Percentiles rank a stretch among this genome's conserved stretches.
Evolutionary conservation across 2,113 vertebrate species (phyloP).

Genomic region (Copsychus sechellarum): DNA sequence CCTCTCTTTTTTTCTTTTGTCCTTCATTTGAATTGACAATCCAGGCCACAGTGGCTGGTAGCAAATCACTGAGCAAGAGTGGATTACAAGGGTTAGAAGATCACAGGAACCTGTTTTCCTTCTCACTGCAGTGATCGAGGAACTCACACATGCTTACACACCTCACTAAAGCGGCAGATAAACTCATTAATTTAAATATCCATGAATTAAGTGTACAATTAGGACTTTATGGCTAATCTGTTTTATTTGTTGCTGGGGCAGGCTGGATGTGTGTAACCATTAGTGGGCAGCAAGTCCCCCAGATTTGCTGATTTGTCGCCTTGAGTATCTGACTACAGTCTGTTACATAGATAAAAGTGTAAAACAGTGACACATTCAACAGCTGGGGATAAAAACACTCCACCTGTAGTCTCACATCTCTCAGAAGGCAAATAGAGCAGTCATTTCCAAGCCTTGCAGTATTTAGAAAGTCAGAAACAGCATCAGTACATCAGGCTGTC

Average conservation of each 20-base stretch:
- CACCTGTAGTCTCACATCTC: neutral
- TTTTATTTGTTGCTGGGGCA: neutral
- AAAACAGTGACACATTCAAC: neutral
- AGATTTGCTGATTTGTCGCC: neutral
- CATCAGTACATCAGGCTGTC: neutral
- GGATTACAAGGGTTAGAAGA: neutral
- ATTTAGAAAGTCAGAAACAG: neutral
- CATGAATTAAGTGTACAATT: neutral
- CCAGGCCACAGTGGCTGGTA: neutral
- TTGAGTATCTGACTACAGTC: neutral
- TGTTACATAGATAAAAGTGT: neutral
- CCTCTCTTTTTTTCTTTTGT: neutral
- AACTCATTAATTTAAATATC: neutral
- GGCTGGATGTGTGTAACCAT: neutral
- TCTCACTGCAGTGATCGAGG: neutral
- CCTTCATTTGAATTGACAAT: neutral
- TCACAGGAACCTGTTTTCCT: neutral
- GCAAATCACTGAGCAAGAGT: neutral
- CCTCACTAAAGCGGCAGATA: neutral
- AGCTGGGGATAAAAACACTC: neutral
- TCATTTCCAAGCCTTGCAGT: neutral
- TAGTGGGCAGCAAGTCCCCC: neutral
- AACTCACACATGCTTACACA: neutral
- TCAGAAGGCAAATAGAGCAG: neutral
- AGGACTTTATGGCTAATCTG: neutral